Conservation (phyloP, 1,140 invertebrate species). For the Olivierus martensii region DNA sequence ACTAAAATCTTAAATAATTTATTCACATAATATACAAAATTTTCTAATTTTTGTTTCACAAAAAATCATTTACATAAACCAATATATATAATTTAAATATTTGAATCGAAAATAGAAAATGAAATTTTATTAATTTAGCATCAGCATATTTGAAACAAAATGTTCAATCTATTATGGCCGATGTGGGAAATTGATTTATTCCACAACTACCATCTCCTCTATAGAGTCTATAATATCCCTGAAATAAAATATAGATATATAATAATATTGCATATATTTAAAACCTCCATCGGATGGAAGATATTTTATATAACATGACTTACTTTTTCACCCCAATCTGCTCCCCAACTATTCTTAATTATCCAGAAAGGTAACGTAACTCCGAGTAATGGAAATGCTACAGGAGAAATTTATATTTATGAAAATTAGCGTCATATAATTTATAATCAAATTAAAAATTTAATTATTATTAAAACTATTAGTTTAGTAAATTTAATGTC, state of each 20-base stretch:
- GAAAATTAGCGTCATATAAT: no score
- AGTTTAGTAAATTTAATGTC: slow-evolving; percentile 11
- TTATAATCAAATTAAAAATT: no score
- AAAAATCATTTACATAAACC: no score
- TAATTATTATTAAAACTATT: slow-evolving; percentile 17
- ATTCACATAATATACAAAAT: no score
- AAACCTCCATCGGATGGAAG: not conserved
- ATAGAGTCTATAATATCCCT: slow-evolving; percentile 91
- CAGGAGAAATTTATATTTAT: no score
- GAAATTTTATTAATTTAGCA: no score
- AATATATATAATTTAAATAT: no score
- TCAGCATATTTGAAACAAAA: no score
- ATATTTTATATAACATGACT: slow-evolving; percentile 11
- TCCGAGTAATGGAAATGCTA: slow-evolving; percentile 66
- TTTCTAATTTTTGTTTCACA: no score
- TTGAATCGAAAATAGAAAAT: no score
- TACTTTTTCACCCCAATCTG: slow-evolving; percentile 59
- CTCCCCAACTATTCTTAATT: slow-evolving; percentile 87
- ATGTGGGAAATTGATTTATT: slow-evolving; percentile 78
- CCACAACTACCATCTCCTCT: slow-evolving; percentile 91
- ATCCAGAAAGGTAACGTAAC: slow-evolving; percentile 79
- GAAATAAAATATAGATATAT: not conserved
- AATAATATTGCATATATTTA: no score
- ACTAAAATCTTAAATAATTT: no score
- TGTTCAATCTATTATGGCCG: slow-evolving; percentile 60